Conservation (phyloP, 1,140 invertebrate genomes). For the Drosophila nikananu region DNA sequence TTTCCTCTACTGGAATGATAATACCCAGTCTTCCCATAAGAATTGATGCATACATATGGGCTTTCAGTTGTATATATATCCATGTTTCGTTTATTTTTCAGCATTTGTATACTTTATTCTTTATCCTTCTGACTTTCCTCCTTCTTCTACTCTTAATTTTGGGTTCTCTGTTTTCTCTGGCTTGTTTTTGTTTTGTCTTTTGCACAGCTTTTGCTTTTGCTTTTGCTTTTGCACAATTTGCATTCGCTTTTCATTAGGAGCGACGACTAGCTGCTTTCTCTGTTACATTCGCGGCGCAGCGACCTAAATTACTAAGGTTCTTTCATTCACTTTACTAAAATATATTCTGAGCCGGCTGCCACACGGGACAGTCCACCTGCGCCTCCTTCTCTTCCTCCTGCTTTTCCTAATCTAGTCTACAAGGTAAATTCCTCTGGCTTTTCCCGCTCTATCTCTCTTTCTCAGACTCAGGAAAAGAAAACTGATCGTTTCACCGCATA, state of each 20-base stretch:
- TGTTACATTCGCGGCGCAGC: conserved; percentile 14
- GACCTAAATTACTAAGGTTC: conserved; percentile 4
- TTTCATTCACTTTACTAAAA: conserved; percentile 23
- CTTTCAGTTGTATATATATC: conserved; percentile 12
- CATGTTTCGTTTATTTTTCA: conserved; percentile 38
- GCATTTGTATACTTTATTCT: conserved; percentile 18
- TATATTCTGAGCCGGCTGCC: conserved; percentile 21
- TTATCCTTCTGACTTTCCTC: not conserved
- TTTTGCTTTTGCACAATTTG: conserved; percentile 30
- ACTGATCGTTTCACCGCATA: conserved; percentile 15
- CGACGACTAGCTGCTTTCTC: conserved; percentile 47
- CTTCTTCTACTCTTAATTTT: conserved; percentile 15
- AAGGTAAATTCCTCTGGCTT: conserved; percentile 34
- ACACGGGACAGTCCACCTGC: not conserved
- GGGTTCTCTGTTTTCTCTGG: conserved; percentile 27
- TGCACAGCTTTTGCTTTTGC: conserved; percentile 8
- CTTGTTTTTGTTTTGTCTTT: conserved; percentile 19
- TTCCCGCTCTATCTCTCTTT: conserved; percentile 1
- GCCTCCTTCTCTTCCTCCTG: conserved; percentile 1
- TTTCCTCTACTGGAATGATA: not conserved
- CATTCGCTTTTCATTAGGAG: conserved; percentile 43
- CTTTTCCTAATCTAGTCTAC: conserved; percentile 59
- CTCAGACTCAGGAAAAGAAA: conserved; percentile 27
- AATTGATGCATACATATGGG: conserved; percentile 6
- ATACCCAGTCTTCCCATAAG: not conserved